These are phyloP conservation scores for Sander lucioperca DNA, from an alignment of 2,113 vertebrate species.

Conservation along the genomic window DNA sequence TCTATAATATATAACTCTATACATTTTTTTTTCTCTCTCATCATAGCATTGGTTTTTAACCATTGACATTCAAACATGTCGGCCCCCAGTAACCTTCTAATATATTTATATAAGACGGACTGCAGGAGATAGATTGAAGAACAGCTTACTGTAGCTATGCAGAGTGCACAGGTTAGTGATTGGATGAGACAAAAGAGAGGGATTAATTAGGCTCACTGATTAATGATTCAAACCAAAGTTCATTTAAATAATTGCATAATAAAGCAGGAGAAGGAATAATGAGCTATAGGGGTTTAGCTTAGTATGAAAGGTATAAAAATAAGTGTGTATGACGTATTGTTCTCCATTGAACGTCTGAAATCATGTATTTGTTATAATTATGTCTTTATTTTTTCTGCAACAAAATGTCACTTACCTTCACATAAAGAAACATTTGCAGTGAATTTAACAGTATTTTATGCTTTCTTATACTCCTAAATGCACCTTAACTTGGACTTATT, in stretches of 20 bases:
- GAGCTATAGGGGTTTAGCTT: conserved; percentile 10
- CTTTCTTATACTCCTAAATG: not conserved
- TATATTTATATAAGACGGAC: not conserved
- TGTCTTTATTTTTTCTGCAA: not conserved
- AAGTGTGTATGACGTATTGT: not conserved
- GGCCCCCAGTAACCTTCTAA: not conserved
- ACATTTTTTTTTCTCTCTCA: no score
- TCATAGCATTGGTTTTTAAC: not conserved
- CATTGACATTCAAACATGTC: not conserved
- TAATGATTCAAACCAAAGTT: conserved; percentile 36
- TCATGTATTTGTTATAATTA: not conserved
- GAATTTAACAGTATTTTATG: not conserved
- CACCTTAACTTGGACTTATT: not conserved
- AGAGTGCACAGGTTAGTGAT: conserved; percentile 24
- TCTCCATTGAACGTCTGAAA: not conserved
- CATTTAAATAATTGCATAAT: conserved; percentile 47
- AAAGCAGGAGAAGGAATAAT: conserved; percentile 27
- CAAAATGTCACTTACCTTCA: not conserved
- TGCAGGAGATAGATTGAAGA: not conserved
- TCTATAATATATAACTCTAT: not conserved
- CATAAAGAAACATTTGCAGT: not conserved
- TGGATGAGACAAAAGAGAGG: conserved; percentile 32
- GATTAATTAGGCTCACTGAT: conserved; percentile 41
- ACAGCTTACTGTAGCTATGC: not conserved
- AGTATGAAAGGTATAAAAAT: not conserved